These are phyloP conservation scores for Oedothorax gibbosus DNA, from an alignment of 1,140 invertebrate genomes.

Conservation along the genomic window DNA sequence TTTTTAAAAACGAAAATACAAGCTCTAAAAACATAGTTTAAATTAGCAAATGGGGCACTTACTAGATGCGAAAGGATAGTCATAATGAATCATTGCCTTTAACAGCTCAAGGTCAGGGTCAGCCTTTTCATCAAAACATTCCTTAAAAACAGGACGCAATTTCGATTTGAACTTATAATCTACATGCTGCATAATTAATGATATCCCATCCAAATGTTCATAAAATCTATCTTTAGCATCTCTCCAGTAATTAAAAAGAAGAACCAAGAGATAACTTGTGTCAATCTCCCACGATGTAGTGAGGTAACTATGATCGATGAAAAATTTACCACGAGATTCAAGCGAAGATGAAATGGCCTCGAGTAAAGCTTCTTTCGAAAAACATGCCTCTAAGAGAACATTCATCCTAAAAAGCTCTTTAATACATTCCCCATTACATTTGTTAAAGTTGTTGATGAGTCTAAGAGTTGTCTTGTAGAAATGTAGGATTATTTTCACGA, in stretches of 20 bases:
- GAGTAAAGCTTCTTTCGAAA: background rate
- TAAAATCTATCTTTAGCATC: background rate
- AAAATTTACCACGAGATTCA: too few relatives aligned
- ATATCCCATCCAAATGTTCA: too few relatives aligned
- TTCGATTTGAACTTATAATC: too few relatives aligned
- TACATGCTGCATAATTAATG: too few relatives aligned
- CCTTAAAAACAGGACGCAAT: background rate
- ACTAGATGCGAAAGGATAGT: conserved; percentile 16
- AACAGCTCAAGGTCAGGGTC: background rate
- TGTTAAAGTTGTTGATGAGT: background rate
- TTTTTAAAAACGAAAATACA: too few relatives aligned
- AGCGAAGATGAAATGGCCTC: background rate
- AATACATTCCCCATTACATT: background rate
- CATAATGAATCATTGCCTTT: background rate
- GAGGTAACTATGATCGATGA: background rate
- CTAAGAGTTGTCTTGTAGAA: conserved; percentile 11
- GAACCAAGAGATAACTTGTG: conserved; percentile 2
- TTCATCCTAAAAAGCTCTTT: background rate
- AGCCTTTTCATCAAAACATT: background rate
- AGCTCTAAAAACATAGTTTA: too few relatives aligned
- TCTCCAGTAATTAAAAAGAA: background rate
- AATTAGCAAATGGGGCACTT: background rate
- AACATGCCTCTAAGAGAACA: background rate
- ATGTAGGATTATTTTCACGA: conserved; percentile 11
- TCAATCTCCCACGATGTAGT: background rate